phyloP scores from a whole-genome alignment of 2,888 invertebrate species.

The Cataglyphis cursor region DNA sequence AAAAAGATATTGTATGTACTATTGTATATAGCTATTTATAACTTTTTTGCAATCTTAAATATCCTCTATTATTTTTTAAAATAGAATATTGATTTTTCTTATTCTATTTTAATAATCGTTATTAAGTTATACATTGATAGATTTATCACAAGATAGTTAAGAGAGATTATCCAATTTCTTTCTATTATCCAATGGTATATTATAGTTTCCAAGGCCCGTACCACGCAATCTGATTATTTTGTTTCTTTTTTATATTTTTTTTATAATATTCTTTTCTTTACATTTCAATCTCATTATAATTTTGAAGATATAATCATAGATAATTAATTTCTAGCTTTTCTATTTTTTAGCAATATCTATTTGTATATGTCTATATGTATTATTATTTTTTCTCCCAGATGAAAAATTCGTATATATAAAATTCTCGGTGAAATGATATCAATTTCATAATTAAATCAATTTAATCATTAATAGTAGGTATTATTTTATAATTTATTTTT shows the following conservation, averaged over 20 bases:
- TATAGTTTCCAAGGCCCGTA: not conserved
- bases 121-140: not conserved
- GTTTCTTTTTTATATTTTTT: not conserved
- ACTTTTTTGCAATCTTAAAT: not conserved
- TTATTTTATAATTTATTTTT: not conserved
- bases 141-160: not conserved
- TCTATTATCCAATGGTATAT: not conserved
- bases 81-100: not conserved
- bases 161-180: not conserved
- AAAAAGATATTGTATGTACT: not conserved
- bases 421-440: too few species aligned
- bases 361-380: not conserved
- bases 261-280: not conserved
- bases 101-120: not conserved
- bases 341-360: not conserved
- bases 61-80: not conserved
- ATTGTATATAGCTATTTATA: not conserved
- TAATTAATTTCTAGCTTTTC: not conserved
- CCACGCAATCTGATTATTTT: not conserved
- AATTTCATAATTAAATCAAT: too few species aligned
- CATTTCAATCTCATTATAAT: not conserved
- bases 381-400: too few species aligned
- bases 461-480: not conserved
- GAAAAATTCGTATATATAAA: too few species aligned
- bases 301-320: not conserved